Conservation (phyloP, 2,888 invertebrate species). For the Artemia sinica region DNA sequence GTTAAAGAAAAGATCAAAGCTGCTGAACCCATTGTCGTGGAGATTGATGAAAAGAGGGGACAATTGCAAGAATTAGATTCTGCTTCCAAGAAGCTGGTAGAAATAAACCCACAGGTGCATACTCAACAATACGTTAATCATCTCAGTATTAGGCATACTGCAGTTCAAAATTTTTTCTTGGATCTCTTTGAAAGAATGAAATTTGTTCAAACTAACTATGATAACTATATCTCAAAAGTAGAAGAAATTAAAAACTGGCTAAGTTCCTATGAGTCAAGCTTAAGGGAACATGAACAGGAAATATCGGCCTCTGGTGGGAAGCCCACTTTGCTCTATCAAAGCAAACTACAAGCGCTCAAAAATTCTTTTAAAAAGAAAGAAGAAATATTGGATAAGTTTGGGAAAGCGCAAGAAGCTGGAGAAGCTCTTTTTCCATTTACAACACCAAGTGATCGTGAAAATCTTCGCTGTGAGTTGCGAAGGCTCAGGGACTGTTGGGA, state of each 20-base stretch:
- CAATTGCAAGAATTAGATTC: conserved; percentile 48
- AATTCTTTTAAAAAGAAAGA: conserved; percentile 54
- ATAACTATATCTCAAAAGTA: conserved; percentile 46
- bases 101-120: conserved; percentile 62
- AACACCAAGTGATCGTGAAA: conserved; percentile 68
- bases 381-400: conserved; percentile 55
- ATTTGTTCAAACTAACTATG: conserved; percentile 50
- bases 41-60: conserved; percentile 45
- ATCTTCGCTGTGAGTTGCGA: conserved; percentile 61
- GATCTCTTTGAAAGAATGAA: conserved; percentile 52
- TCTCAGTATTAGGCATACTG: conserved; percentile 54
- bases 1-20: conserved; percentile 51
- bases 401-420: conserved; percentile 63
- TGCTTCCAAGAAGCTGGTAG: conserved; percentile 51
- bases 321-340: conserved; percentile 45
- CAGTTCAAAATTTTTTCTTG: conserved; percentile 49
- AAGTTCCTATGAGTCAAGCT: conserved; percentile 50
- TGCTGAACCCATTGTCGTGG: conserved; percentile 43
- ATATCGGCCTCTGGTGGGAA: conserved; percentile 45
- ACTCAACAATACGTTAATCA: conserved; percentile 63
- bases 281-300: conserved; percentile 47
- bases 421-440: conserved; percentile 73
- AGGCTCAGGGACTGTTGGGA: conserved; percentile 64
- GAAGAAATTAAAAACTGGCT: conserved; percentile 61
- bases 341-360: conserved; percentile 57